Base-by-base conservation (phyloP, 2,113 vertebrate species). In the Chaetodon auriga region DNA sequence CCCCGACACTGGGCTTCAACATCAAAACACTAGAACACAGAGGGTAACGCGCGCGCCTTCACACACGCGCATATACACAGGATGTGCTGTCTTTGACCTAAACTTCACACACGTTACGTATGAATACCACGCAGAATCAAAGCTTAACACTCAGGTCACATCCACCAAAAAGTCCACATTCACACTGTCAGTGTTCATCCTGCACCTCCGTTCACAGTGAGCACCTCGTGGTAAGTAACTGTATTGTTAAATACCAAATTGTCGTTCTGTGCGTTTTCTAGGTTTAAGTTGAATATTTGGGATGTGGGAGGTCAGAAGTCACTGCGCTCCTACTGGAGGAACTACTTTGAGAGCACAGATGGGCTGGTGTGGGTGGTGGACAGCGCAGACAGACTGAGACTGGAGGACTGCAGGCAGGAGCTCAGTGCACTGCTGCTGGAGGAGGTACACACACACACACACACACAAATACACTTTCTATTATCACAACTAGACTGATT, bases 301-400 rank as follows among this genome's bases (percentile, higher is more conserved):
- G 97, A 98, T 4, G 97, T 98, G 1, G 97, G 97, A 0, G 97
- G 97, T 73, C 97, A 98, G 93, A 98, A 97, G 90, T 98, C 97
- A 0, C 92, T 98, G 84, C 96, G 97, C 10, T 98, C 97, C 21
- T 98, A 98, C 75, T 98, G 97, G 97, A 95, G 96, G 89, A 98
- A 98, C 94, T 98, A 98, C 92, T 98, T 98, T 53, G 97, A 98
- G 91, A 97, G 97, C 93, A 98, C 97, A 0, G 97, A 98, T 0
- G 97, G 97, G 25, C 94, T 98, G 90, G 96, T 98, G 93, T 98
- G 97, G 97, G 97, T 98, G 81, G 97, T 98, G 93, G 97, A 98
- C 94, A 97, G 97, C 0, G 97, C 97, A 0, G 97, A 98, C 91
- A 94, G 96, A 53, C 95, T 96, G 74, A 92, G 97, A 75, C 90